These are phyloP conservation scores for Benitochromis conjunctus DNA, from an alignment of 2,113 vertebrate genomes.

Conservation along the genomic window DNA sequence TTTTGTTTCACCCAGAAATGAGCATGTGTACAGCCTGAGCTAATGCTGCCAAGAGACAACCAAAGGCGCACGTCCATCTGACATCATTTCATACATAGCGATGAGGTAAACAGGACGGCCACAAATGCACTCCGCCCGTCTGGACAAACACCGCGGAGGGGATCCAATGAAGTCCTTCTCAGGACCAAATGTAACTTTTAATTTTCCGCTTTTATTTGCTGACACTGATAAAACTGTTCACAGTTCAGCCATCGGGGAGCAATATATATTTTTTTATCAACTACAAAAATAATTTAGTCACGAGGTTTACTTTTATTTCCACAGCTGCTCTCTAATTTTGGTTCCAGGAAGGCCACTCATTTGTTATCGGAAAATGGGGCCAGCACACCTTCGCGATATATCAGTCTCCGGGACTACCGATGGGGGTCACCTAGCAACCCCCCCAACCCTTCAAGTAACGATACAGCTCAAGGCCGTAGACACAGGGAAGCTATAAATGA, in stretches of 20 bases:
- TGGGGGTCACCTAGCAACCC: conserved; percentile 35
- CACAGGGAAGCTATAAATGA: conserved; percentile 19
- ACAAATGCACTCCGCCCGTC: neutral
- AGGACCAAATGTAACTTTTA: neutral
- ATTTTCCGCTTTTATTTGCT: neutral
- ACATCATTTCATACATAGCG: conserved; percentile 38
- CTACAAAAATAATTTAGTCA: neutral
- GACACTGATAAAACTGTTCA: neutral
- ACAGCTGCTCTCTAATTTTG: conserved; percentile 8
- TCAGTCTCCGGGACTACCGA: conserved; percentile 18
- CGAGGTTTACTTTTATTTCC: neutral
- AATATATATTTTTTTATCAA: neutral
- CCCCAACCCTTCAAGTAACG: conserved; percentile 33
- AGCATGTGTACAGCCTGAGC: neutral
- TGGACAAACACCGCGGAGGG: neutral
- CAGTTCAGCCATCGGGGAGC: neutral
- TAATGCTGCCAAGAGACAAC: conserved; percentile 16
- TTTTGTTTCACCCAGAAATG: neutral
- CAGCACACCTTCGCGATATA: conserved; percentile 6
- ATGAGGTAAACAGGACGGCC: conserved; percentile 20
- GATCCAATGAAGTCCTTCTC: neutral
- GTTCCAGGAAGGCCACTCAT: neutral
- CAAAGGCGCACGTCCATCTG: conserved; percentile 28
- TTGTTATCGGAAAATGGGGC: conserved; percentile 23
- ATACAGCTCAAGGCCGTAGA: conserved; percentile 46